Base-by-base conservation (phyloP, 1,140 invertebrate genomes). In the Drosophila sturtevanti region DNA sequence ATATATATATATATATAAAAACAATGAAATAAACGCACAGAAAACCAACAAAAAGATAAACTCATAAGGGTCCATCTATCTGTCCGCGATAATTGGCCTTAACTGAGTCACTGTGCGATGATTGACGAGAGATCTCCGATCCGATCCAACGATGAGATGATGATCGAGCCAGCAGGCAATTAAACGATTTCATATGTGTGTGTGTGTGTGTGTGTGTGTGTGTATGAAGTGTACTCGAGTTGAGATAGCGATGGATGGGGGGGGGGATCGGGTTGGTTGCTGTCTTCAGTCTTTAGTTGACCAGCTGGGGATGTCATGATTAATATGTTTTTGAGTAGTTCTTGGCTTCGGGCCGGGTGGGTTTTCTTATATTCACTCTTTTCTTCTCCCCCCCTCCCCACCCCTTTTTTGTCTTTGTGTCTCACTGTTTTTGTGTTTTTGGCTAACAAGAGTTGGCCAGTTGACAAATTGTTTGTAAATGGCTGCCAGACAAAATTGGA, bases 321-420 rank as follows among this genome's bases (percentile, higher is more conserved):
- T 87, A 87, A 87, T 87, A 87, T 87, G 82, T 87, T 87, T 87
- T 87, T 87, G 82, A 87, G 82, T 87, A 87, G 82, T 79, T 79
- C 68, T 73, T 89, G 48, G 84, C 82, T 81, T 81, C 73, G 63
- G 82, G 82, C 79, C 78, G 67, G 18, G 61, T 11, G 41, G 16
- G 16, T 48, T 48, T 48, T 31, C 2, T 31, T 6, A 6, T 31
- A 31, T 31, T 4, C 6, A 31, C 27, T 31, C 27, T 31, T 31
- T 10, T 14, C 6, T 14, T 16, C 14, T 44, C 41, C 16, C 41
- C 16, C 14, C 16, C 41, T 44, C 41, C 16, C 41, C 5, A 5
- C 16, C n/a, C 16, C n/a, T 41, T 6, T 1, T n/a, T 2, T 18
- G 4, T 34, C 44, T 10, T 10, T 31, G 24, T 24, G 37, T 44